A percentile compares a stretch with the other conserved stretches of the same genome.
Evolutionary conservation across 1,140 invertebrate genomes (phyloP).

Genomic region (Neodiprion pinetum): DNA sequence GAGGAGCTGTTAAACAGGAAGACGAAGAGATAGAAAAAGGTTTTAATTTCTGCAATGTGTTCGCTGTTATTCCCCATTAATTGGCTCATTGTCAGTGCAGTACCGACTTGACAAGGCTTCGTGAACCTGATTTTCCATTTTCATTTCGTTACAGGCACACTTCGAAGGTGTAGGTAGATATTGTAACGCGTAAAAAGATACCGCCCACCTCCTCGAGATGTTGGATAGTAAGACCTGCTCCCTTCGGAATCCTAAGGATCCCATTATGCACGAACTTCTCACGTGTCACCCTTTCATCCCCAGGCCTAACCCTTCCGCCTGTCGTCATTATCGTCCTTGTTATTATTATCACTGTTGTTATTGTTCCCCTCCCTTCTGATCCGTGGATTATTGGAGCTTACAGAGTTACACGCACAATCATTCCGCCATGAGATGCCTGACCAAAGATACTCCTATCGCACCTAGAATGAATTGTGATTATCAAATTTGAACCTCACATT

Average conservation of each 20-base stretch:
- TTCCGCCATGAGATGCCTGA: too few relatives aligned
- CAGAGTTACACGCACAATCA: constrained; percentile 12
- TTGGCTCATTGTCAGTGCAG: too few relatives aligned
- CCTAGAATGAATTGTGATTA: neutral
- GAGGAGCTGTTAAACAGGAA: too few relatives aligned
- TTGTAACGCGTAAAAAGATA: constrained; percentile 18
- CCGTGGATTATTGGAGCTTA: constrained; percentile 14
- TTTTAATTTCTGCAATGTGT: too few relatives aligned
- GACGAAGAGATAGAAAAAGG: too few relatives aligned
- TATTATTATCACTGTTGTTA: constrained; percentile 8
- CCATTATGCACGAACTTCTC: constrained; percentile 41
- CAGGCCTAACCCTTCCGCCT: constrained; percentile 9
- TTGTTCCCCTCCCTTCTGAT: constrained; percentile 25
- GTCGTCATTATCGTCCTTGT: constrained; percentile 7
- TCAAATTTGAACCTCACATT: neutral
- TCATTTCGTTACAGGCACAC: too few relatives aligned
- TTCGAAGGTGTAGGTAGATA: neutral
- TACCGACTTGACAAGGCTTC: too few relatives aligned
- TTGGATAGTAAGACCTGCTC: constrained; percentile 44
- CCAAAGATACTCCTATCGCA: neutral
- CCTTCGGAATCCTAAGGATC: constrained; percentile 39
- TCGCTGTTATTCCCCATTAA: too few relatives aligned
- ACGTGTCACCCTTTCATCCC: constrained; percentile 26
- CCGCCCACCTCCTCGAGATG: constrained; percentile 27
- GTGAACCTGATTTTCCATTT: too few relatives aligned